Conservation (phyloP, 2,888 invertebrate species). For the Sesia apiformis region DNA sequence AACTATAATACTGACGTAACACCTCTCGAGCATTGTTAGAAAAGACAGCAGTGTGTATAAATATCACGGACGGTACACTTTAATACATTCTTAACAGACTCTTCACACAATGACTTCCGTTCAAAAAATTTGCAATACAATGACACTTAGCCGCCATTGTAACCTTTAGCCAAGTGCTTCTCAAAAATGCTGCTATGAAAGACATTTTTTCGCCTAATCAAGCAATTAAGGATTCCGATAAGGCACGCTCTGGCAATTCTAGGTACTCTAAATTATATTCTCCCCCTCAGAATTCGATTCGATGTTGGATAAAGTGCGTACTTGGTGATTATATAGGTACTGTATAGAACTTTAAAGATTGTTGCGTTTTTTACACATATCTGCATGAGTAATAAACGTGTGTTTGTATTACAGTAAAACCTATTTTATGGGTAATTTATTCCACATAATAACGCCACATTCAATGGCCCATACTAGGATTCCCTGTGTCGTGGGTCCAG, state of each 20-base stretch:
- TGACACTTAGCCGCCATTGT: neutral
- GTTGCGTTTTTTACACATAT: too few species aligned
- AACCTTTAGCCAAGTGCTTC: neutral
- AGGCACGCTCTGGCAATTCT: slow-evolving; percentile 41
- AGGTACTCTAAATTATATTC: neutral
- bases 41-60: neutral
- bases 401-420: too few species aligned
- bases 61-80: neutral
- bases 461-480: too few species aligned
- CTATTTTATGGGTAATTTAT: too few species aligned
- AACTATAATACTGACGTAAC: neutral
- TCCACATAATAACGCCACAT: too few species aligned
- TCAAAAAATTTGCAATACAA: neutral
- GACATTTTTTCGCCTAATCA: slow-evolving; percentile 29
- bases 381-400: too few species aligned
- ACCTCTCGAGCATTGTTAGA: neutral
- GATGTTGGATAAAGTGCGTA: neutral
- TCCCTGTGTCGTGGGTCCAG: too few species aligned
- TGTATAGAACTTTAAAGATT: too few species aligned
- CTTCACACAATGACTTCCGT: neutral
- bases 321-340: too few species aligned
- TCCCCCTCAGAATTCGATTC: neutral
- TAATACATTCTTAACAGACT: neutral
- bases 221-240: slow-evolving; percentile 33
- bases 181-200: neutral